phyloP scores from a whole-genome alignment of 2,888 invertebrate genomes.

The Orchesella flavescens region DNA sequence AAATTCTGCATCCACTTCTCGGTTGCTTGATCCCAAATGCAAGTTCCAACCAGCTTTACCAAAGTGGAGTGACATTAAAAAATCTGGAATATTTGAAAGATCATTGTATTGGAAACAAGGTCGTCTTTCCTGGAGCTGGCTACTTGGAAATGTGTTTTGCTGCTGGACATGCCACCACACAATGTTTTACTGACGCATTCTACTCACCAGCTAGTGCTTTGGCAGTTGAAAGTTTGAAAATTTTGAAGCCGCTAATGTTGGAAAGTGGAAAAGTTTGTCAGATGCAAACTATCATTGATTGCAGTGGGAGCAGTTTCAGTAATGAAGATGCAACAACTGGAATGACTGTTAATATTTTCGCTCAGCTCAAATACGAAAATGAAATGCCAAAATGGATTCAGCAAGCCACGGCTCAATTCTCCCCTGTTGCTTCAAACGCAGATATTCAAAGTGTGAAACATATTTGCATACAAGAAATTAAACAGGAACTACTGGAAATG shows the following conservation, averaged over 20 bases:
- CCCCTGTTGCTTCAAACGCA: conserved; percentile 4
- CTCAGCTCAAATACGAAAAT: conserved; percentile 17
- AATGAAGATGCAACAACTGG: neutral
- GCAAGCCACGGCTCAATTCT: conserved; percentile 44
- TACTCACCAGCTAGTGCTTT: conserved; percentile 28
- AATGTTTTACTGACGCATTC: conserved; percentile 24
- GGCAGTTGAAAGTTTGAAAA: conserved; percentile 37
- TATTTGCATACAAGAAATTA: neutral
- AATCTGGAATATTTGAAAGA: conserved; percentile 38
- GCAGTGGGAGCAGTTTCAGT: neutral
- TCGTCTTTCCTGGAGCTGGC: conserved; percentile 47
- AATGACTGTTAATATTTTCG: conserved; percentile 33
- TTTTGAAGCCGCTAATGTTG: conserved; percentile 32
- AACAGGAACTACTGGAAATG: neutral
- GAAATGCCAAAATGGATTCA: conserved; percentile 32
- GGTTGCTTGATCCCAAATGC: conserved; percentile 41
- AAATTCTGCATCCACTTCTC: conserved; percentile 44
- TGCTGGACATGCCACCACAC: conserved; percentile 38
- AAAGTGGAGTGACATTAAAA: conserved; percentile 22
- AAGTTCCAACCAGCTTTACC: conserved; percentile 26
- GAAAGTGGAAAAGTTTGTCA: conserved; percentile 20
- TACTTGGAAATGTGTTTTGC: conserved; percentile 53
- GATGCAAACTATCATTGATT: conserved; percentile 46
- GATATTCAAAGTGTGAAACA: neutral
- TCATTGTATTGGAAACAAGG: conserved; percentile 35